Percentiles rank a stretch among this genome's conserved stretches.
Evolutionary conservation across 2,113 vertebrate genomes (phyloP).

Genomic region (Glaucidium brasilianum): DNA sequence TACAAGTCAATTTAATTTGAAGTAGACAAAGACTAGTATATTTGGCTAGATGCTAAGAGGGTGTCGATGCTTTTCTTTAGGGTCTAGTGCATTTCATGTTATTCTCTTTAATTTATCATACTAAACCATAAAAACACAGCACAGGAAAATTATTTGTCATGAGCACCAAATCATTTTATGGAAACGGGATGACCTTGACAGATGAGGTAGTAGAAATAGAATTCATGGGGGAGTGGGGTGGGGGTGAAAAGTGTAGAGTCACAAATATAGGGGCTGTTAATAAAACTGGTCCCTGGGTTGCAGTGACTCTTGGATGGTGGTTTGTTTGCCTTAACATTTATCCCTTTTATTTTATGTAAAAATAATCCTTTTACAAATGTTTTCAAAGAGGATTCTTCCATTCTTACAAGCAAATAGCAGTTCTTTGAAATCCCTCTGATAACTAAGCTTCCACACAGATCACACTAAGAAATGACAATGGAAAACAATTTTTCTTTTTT

Average conservation of each 20-base stretch:
- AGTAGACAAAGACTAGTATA: neutral
- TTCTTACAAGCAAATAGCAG: neutral
- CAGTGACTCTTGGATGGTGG: neutral
- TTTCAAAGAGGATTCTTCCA: neutral
- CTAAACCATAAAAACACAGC: neutral
- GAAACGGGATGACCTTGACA: neutral
- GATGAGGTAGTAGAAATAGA: neutral
- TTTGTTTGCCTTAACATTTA: neutral
- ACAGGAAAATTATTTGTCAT: neutral
- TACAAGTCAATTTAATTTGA: neutral
- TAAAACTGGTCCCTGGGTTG: neutral
- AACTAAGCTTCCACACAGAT: neutral
- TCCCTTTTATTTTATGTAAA: neutral
- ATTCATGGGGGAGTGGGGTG: rapidly evolving
- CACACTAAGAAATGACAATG: neutral
- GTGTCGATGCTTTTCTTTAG: neutral
- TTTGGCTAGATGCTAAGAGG: neutral
- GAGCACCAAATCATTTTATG: neutral
- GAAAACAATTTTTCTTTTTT: neutral
- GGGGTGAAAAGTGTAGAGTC: neutral
- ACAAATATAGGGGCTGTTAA: neutral
- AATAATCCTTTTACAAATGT: neutral
- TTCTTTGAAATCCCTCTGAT: neutral
- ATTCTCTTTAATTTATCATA: neutral
- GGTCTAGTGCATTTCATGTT: neutral